These are phyloP conservation scores for Chrysoperla carnea DNA, from an alignment of 1,140 invertebrate species.

Conservation along the genomic window DNA sequence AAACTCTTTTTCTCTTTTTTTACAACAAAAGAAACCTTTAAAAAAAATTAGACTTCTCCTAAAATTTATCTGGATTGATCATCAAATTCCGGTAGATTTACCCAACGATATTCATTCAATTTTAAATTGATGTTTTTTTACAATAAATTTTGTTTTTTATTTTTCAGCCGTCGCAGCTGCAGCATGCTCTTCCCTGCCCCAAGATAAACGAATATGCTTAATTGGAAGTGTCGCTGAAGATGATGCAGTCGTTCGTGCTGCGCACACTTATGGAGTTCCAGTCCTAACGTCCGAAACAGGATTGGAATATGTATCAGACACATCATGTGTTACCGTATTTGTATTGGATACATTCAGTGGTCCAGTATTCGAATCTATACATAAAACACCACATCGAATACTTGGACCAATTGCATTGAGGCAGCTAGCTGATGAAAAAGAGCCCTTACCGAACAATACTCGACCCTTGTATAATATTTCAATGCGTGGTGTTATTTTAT, in stretches of 20 bases:
- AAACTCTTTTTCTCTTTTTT: too few species aligned
- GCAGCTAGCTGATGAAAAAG: slow-evolving; percentile 49
- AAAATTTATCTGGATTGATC: too few species aligned
- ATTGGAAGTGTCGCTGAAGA: slow-evolving; percentile 33
- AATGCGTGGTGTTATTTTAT: slow-evolving; percentile 70
- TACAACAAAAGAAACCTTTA: too few species aligned
- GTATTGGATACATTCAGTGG: slow-evolving; percentile 52
- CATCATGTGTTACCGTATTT: slow-evolving; percentile 45
- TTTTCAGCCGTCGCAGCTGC: too few species aligned
- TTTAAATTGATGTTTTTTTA: too few species aligned
- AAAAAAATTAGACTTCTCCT: too few species aligned
- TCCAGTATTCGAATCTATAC: slow-evolving; percentile 39
- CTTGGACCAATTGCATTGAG: slow-evolving; percentile 58
- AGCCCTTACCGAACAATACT: slow-evolving; percentile 45
- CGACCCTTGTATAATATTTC: slow-evolving; percentile 72
- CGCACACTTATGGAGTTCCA: slow-evolving; percentile 41
- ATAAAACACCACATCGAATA: slow-evolving; percentile 45
- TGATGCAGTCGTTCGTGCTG: slow-evolving; percentile 29
- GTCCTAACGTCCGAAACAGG: slow-evolving; percentile 41
- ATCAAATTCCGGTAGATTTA: too few species aligned
- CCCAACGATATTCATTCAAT: too few species aligned
- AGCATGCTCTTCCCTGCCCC: slow-evolving; percentile 13
- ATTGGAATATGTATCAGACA: slow-evolving; percentile 34
- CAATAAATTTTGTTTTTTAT: too few species aligned
- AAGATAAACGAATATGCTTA: slow-evolving; percentile 39